Conservation (phyloP, 2,797 vertebrate genomes). For the Phaenicophaeus curvirostris region DNA sequence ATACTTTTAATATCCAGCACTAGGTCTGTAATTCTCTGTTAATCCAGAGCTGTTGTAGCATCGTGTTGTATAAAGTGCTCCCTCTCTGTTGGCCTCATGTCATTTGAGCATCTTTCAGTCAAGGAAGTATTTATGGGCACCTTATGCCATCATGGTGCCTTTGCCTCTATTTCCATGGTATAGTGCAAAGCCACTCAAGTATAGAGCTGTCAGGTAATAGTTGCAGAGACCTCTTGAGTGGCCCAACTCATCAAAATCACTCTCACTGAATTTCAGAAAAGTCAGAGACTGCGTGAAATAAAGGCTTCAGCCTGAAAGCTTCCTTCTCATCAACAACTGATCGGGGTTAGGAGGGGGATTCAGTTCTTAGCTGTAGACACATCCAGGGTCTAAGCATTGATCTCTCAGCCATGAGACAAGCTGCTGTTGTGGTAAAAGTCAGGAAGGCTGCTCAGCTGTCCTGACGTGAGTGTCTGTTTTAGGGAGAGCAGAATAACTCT, state of each 20-base stretch:
- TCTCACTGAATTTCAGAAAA: background rate
- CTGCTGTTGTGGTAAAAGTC: background rate
- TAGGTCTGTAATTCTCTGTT: background rate
- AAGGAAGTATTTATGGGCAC: background rate
- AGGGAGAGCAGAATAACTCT: background rate
- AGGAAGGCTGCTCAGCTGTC: background rate
- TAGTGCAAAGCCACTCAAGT: background rate
- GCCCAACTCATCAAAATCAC: background rate
- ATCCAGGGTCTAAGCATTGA: background rate
- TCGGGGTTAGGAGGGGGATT: background rate
- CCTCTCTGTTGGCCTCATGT: background rate
- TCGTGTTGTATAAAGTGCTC: fast-evolving
- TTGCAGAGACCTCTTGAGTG: background rate
- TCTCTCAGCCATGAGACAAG: background rate
- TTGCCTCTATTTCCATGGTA: background rate
- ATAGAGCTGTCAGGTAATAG: background rate
- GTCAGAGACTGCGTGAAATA: background rate
- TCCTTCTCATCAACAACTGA: background rate
- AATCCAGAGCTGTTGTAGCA: background rate
- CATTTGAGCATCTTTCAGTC: background rate
- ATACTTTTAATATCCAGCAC: background rate
- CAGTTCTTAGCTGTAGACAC: background rate
- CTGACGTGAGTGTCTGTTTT: background rate
- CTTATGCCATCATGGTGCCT: background rate
- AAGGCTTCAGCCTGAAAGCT: background rate